Evolutionary conservation across 2,888 invertebrate species (phyloP).

Genomic region (Chalcis sispes): DNA sequence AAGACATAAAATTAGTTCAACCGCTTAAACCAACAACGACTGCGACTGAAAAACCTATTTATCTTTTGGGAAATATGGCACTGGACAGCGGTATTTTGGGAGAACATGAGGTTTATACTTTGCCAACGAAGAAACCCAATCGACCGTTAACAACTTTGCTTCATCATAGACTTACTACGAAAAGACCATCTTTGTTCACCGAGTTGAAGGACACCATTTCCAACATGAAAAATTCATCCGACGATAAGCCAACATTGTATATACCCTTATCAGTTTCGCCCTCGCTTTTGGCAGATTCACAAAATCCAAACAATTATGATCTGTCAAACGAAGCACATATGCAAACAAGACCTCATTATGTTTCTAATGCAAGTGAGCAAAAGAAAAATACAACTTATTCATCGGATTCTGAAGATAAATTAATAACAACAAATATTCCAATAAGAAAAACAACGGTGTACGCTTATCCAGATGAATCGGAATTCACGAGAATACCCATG

Average conservation of each 20-base stretch:
- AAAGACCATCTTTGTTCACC: constrained; percentile 11
- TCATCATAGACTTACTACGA: constrained; percentile 33
- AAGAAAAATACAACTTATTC: not conserved
- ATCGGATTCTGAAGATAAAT: not conserved
- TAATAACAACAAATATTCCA: not conserved
- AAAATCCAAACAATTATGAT: constrained; percentile 21
- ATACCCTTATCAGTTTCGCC: constrained; percentile 48
- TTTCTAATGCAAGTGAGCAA: constrained; percentile 10
- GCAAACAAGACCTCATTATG: not conserved
- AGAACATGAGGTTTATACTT: constrained; percentile 13
- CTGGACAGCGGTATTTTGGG: constrained; percentile 48
- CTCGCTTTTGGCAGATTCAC: constrained; percentile 12
- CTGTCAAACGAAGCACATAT: not conserved
- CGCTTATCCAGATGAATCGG: constrained; percentile 25
- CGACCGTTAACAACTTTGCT: not conserved
- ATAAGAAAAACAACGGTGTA: constrained; percentile 16
- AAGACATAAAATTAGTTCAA: constrained; percentile 6
- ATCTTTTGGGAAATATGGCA: constrained; percentile 55
- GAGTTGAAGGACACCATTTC: not conserved
- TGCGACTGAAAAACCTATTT: constrained; percentile 45
- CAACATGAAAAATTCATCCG: constrained; percentile 23
- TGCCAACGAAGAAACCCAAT: constrained; percentile 7
- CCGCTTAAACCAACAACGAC: not conserved
- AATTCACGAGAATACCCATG: constrained; percentile 66
- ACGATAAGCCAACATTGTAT: constrained; percentile 51